These are phyloP conservation scores for Nomada flava DNA, from an alignment of 2,888 invertebrate species.

Conservation along the genomic window DNA sequence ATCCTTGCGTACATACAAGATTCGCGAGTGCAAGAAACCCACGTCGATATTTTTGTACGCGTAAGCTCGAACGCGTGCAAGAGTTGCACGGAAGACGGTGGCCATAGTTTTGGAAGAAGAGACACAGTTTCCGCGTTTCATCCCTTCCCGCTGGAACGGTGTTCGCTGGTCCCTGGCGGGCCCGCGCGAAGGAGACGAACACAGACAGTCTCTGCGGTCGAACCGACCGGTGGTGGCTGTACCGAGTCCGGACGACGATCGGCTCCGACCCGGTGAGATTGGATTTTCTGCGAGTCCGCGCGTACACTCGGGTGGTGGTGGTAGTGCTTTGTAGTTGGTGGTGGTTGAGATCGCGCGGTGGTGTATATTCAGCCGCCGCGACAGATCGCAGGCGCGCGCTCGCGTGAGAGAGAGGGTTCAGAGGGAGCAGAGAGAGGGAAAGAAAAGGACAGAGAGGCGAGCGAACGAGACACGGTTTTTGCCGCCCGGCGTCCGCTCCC, in stretches of 20 bases:
- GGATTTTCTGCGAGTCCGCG: conserved; percentile 27
- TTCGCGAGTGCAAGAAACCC: conserved; percentile 32
- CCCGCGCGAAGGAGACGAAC: conserved; percentile 19
- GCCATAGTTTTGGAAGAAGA: conserved; percentile 7
- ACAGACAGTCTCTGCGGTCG: conserved; percentile 22
- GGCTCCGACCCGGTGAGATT: conserved; percentile 40
- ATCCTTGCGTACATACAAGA: conserved; percentile 19
- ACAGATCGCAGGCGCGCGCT: conserved; percentile 39
- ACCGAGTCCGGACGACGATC: conserved; percentile 34
- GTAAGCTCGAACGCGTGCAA: not conserved
- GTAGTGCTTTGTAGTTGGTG: conserved; percentile 56
- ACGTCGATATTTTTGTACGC: not conserved
- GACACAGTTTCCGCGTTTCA: not conserved
- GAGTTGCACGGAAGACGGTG: not conserved
- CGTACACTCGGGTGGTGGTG: conserved; percentile 39
- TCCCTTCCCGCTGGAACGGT: conserved; percentile 25
- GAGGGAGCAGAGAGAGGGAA: conserved; percentile 42
- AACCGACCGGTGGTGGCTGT: conserved; percentile 31
- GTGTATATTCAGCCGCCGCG: conserved; percentile 42
- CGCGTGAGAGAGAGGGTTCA: conserved; percentile 29
- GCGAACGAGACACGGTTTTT: conserved; percentile 59
- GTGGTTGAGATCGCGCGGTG: conserved; percentile 54
- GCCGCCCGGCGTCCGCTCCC: conserved; percentile 61
- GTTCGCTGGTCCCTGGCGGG: conserved; percentile 27
- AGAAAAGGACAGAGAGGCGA: conserved; percentile 49